Conservation (phyloP, 2,797 vertebrate genomes). For the Balearica regulorum region DNA sequence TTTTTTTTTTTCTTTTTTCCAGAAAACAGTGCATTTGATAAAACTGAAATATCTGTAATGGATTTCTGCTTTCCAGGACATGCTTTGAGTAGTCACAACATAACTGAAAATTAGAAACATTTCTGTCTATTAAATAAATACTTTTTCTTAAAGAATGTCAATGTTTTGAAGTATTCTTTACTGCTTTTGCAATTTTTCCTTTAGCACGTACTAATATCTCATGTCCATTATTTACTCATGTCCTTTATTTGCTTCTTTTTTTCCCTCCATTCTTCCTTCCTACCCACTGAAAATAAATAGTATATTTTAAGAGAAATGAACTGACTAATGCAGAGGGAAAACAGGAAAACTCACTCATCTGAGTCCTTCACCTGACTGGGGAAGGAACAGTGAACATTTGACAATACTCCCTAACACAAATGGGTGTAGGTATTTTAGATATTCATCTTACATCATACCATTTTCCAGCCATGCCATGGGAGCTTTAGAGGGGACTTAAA, state of each 20-base stretch:
- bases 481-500: background rate
- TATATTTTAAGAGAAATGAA: background rate
- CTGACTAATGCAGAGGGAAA: background rate
- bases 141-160: background rate
- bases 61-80: background rate
- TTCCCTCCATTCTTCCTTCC: background rate
- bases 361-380: background rate
- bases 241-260: background rate
- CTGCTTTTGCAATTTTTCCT: background rate
- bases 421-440: background rate
- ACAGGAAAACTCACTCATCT: background rate
- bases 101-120: background rate
- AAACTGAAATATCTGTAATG: background rate
- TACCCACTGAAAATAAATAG: background rate
- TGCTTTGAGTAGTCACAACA: background rate
- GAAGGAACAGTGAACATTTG: background rate
- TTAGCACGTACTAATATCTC: background rate
- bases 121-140: background rate
- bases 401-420: background rate
- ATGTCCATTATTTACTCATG: background rate
- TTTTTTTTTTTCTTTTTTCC: too few species aligned
- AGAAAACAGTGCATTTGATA: background rate
- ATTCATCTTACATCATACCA: background rate
- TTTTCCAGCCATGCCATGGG: background rate
- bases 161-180: background rate